Percentiles rank a stretch among this genome's conserved stretches.
Conservation (phyloP, 2,113 vertebrate species). For the Mellivora capensis region DNA sequence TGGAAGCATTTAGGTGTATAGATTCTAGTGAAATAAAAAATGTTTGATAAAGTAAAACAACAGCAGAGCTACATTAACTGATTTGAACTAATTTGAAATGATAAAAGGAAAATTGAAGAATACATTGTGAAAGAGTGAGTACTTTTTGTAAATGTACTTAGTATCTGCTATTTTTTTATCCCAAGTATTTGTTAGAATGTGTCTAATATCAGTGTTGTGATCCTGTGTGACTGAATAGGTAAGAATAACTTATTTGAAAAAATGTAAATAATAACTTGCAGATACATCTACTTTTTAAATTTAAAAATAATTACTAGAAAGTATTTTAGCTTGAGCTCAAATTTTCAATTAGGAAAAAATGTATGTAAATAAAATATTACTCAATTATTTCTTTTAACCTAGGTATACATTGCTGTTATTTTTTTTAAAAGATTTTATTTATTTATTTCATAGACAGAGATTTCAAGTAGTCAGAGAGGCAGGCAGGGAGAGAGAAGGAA, state of each 20-base stretch:
- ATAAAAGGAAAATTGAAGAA: background rate
- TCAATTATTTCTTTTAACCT: background rate
- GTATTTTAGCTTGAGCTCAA: background rate
- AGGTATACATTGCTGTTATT: background rate
- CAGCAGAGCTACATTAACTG: background rate
- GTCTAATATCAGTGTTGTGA: background rate
- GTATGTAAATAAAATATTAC: background rate
- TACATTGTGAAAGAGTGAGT: background rate
- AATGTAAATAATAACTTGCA: background rate
- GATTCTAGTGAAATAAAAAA: background rate
- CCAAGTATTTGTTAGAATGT: background rate
- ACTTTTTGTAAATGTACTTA: background rate
- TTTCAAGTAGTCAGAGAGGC: no score
- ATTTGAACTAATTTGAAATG: background rate
- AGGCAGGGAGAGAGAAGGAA: no score
- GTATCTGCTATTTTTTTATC: background rate
- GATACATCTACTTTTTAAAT: background rate
- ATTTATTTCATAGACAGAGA: no score
- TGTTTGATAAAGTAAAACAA: background rate
- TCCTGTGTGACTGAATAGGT: background rate
- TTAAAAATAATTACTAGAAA: background rate
- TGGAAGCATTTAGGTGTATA: background rate
- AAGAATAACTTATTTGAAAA: background rate
- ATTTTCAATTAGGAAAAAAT: background rate
- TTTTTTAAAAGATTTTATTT: background rate